Base-by-base conservation (phyloP, 2,888 invertebrate genomes). In the Ditula angustiorana region DNA sequence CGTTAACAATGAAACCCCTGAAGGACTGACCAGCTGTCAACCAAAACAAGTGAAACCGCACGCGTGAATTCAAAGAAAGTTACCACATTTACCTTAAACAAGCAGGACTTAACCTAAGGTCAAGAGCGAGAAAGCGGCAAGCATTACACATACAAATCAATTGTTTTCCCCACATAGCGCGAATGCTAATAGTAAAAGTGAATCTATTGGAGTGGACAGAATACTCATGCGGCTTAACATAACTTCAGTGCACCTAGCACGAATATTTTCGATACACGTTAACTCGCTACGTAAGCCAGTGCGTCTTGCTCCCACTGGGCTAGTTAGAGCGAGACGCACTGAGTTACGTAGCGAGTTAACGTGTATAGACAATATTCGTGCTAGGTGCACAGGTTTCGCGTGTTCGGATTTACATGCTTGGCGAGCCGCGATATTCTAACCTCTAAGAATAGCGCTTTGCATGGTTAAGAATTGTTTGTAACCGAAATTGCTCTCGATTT, bases 141-240 rank as follows among this genome's bases (percentile, higher is more conserved):
- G 24, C 62, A 57, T 63, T 52, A 70, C 63, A 69, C 71, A 68
- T 70, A 75, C 76, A 76, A 76, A 82, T 77, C 79, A 77, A 89
- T 88, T 87, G 88, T 89, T 88, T 90, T 89, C 89, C 82, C 88
- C 77, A 66, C 74, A 76, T 82, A 78, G 82, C 81, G 81, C 81
- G 89, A 83, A 87, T 86, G 79, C 72, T 80, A 85, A 83, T 81
- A 79, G 87, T 86, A 88, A 89, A 87, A 88, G 87, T 86, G 85
- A 83, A 79, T 76, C 75, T 73, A 69, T 37, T 52, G 47, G 61
- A 67, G 69, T 69, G 71, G 66, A 52, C 30, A 52, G 41, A 44
- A 41, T 30, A 37, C 60, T 47, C 52, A 55, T 28, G 59, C 41
- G 5, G 41, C 10, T 16, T 41, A 19, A 37, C 7, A 10, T n/a